These are phyloP conservation scores for Nomada fabriciana DNA, from an alignment of 2,888 invertebrate genomes.

Conservation along the genomic window DNA sequence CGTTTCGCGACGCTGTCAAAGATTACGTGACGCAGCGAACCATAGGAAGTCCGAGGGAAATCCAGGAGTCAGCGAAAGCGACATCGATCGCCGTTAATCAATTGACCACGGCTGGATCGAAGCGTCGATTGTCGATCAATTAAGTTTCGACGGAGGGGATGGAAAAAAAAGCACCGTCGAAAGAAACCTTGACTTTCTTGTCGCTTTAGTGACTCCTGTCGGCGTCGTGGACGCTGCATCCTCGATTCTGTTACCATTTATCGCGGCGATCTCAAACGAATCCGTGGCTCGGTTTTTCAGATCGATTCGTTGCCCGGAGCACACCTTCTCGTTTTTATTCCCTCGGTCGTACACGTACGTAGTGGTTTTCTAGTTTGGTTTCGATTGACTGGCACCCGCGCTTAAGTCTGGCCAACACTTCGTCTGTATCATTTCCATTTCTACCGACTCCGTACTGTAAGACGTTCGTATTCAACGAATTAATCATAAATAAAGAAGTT, in stretches of 20 bases:
- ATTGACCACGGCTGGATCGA: constrained; percentile 73
- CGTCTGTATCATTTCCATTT: not conserved
- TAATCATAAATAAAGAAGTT: no score
- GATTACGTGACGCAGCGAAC: no score
- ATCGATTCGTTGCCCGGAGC: constrained; percentile 51
- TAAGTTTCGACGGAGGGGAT: constrained; percentile 57
- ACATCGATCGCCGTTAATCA: constrained; percentile 71
- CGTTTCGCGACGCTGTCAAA: no score
- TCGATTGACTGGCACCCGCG: constrained; percentile 39
- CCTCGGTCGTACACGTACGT: constrained; percentile 69
- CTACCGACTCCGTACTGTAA: no score
- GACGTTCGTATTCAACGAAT: no score
- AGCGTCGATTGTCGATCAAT: constrained; percentile 76
- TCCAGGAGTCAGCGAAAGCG: constrained; percentile 69
- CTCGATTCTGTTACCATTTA: constrained; percentile 62
- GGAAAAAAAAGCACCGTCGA: not conserved
- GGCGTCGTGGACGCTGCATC: constrained; percentile 7
- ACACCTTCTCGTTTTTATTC: constrained; percentile 36
- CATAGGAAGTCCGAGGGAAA: no score
- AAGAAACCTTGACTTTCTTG: constrained; percentile 48
- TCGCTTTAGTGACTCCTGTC: constrained; percentile 37
- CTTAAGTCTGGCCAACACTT: constrained; percentile 20
- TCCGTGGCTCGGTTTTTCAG: constrained; percentile 32
- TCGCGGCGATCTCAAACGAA: constrained; percentile 54
- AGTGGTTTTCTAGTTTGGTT: constrained; percentile 68